phyloP scores from a whole-genome alignment of 2,797 vertebrate genomes.

The Gallinago nigripennis region DNA sequence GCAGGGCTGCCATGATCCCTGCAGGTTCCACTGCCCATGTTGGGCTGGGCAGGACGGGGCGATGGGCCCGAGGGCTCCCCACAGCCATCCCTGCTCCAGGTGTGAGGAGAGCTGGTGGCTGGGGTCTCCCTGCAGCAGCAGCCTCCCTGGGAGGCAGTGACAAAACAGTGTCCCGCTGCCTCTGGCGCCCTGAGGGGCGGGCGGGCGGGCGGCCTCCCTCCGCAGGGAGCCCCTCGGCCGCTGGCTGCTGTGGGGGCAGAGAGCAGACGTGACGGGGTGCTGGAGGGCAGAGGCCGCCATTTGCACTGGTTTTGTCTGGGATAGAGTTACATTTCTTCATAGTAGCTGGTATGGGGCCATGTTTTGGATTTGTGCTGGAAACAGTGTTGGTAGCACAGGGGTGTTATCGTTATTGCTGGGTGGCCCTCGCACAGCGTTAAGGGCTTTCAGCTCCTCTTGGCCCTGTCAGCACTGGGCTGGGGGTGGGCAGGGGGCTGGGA shows the following conservation, averaged over 20 bases:
- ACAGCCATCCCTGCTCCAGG: too few relatives aligned
- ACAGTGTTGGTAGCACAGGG: neutral
- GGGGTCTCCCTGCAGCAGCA: too few relatives aligned
- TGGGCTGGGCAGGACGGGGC: neutral
- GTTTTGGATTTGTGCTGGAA: neutral
- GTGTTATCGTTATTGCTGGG: neutral
- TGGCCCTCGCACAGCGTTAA: neutral
- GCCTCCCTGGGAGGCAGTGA: neutral
- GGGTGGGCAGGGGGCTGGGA: neutral
- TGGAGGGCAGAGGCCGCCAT: neutral
- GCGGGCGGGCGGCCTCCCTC: neutral
- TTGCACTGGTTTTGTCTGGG: neutral
- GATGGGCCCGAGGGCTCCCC: fast-evolving
- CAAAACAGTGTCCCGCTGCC: neutral
- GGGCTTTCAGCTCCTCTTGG: neutral
- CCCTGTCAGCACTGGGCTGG: neutral
- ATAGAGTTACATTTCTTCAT: neutral
- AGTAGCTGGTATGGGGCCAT: neutral
- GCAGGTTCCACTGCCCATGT: neutral
- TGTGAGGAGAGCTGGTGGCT: too few relatives aligned
- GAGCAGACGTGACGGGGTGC: fast-evolving
- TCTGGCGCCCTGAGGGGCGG: too few relatives aligned
- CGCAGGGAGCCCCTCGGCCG: neutral
- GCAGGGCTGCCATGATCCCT: neutral
- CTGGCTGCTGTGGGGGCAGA: fast-evolving